phyloP scores from a whole-genome alignment of 1,140 invertebrate species.

The Dendrolimus punctatus region DNA sequence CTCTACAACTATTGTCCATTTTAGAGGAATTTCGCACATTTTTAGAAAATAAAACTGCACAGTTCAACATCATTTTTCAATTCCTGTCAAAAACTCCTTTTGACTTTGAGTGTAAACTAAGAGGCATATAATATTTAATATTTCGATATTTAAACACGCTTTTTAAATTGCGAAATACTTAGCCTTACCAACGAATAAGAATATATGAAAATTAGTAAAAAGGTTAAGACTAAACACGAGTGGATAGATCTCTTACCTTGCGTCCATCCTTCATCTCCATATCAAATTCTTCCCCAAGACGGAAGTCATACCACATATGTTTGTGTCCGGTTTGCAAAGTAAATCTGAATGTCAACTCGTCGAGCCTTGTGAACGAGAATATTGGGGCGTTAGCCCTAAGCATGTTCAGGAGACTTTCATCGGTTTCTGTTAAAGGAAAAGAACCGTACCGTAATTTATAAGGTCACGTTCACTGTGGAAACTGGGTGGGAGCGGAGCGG shows the following conservation, averaged over 20 bases:
- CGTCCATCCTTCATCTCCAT: slow-evolving; percentile 30
- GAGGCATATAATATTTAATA: too few species aligned
- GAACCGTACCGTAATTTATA: too few species aligned
- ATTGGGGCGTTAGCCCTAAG: slow-evolving; percentile 23
- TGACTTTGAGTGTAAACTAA: too few species aligned
- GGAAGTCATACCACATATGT: slow-evolving; percentile 17
- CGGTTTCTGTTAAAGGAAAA: slow-evolving; percentile 18
- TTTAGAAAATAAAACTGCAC: background rate
- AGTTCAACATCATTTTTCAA: too few species aligned
- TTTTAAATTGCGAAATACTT: too few species aligned
- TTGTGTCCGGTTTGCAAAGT: slow-evolving; percentile 20
- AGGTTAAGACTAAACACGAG: too few species aligned
- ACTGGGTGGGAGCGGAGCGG: too few species aligned
- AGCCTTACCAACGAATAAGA: too few species aligned
- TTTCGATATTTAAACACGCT: too few species aligned
- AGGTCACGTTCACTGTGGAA: too few species aligned
- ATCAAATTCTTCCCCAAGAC: slow-evolving; percentile 34
- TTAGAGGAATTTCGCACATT: background rate
- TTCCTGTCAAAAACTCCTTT: too few species aligned
- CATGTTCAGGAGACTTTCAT: slow-evolving; percentile 17
- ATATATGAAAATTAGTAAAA: too few species aligned
- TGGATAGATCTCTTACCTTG: slow-evolving; percentile 23
- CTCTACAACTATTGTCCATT: background rate
- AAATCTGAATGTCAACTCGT: slow-evolving; percentile 19
- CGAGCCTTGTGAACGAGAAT: slow-evolving; percentile 26